Conservation (phyloP, 2,888 invertebrate species). For the Adelognathus sp. region DNA sequence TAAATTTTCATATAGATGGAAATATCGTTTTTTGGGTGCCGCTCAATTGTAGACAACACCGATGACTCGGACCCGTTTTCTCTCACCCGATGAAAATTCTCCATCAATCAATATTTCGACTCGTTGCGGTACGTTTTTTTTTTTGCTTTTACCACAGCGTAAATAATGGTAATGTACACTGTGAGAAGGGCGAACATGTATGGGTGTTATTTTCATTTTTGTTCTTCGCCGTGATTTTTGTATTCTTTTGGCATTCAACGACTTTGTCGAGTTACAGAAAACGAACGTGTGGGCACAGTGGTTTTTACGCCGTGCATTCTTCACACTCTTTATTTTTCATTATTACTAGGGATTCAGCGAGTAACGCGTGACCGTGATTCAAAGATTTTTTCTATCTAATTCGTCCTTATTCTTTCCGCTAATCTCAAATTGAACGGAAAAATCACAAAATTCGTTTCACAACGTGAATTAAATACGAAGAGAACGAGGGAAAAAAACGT, state of each 20-base stretch:
- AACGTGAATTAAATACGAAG: constrained; percentile 13
- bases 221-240: neutral
- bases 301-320: constrained; percentile 21
- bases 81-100: neutral
- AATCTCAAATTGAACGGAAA: too few relatives aligned
- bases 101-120: neutral
- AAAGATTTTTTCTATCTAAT: neutral
- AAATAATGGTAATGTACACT: constrained; percentile 11
- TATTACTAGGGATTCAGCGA: neutral
- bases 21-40: constrained; percentile 24
- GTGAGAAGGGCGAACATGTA: constrained; percentile 18
- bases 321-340: neutral
- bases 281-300: constrained; percentile 38
- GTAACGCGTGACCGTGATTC: constrained; percentile 28
- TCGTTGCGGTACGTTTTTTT: neutral
- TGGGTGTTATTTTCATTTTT: constrained; percentile 9
- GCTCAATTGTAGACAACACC: too few relatives aligned
- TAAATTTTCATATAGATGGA: constrained; percentile 25
- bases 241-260: constrained; percentile 25
- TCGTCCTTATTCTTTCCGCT: constrained; percentile 17
- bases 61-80: neutral
- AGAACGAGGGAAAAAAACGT: constrained; percentile 36
- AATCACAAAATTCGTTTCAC: constrained; percentile 8
- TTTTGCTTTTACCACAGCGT: neutral
- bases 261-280: constrained; percentile 24